phyloP scores from a whole-genome alignment of 2,888 invertebrate genomes.

The Eueremaeus valkanovi region DNA sequence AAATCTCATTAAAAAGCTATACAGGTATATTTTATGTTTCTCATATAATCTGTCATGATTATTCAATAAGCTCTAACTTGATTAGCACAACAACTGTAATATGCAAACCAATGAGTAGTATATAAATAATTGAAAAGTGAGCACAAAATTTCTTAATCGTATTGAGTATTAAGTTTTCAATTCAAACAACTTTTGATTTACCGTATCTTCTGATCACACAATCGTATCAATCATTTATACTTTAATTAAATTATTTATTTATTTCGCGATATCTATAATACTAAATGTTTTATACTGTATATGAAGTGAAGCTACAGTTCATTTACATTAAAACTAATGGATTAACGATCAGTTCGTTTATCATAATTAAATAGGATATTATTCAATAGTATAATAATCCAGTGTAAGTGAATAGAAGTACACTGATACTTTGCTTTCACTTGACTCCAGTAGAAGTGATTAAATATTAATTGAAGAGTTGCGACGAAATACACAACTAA shows the following conservation, averaged over 20 bases:
- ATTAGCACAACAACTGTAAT: too few relatives aligned
- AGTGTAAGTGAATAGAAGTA: neutral
- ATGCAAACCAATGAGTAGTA: too few relatives aligned
- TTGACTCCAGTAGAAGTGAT: neutral
- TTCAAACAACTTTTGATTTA: too few relatives aligned
- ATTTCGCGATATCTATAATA: neutral
- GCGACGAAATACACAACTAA: neutral
- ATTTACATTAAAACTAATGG: neutral
- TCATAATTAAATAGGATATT: constrained; percentile 1
- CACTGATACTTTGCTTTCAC: neutral
- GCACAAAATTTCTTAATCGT: too few relatives aligned
- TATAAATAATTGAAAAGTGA: too few relatives aligned
- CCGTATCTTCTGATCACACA: too few relatives aligned
- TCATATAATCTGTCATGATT: too few relatives aligned
- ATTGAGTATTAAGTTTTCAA: too few relatives aligned
- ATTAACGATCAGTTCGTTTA: neutral
- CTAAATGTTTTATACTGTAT: neutral
- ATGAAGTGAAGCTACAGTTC: neutral
- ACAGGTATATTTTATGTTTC: too few relatives aligned
- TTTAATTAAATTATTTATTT: neutral
- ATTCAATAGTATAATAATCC: neutral
- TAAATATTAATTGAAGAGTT: neutral
- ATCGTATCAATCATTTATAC: too few relatives aligned
- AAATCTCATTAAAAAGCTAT: too few relatives aligned
- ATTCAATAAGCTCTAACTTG: too few relatives aligned